Percentiles rank a stretch among this genome's conserved stretches.
phyloP scores from a whole-genome alignment of 2,113 vertebrate species.

The Clarias gariepinus region DNA sequence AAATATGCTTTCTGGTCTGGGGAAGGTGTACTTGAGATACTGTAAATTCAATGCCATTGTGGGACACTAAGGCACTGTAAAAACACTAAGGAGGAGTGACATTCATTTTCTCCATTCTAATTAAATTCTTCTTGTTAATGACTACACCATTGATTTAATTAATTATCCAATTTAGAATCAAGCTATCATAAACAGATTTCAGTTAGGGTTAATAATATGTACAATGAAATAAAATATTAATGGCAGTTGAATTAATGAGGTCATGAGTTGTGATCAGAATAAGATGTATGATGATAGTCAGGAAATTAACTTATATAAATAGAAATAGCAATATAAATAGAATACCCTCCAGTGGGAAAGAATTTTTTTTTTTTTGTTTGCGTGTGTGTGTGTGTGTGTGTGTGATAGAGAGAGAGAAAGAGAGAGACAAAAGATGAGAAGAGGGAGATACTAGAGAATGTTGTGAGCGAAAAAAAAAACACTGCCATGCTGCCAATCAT shows the following conservation, averaged over 20 bases:
- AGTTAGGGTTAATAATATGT: slow-evolving; percentile 64
- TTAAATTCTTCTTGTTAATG: slow-evolving; percentile 62
- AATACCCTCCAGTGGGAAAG: neutral
- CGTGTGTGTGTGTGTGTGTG: neutral
- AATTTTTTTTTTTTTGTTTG: neutral
- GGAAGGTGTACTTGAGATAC: slow-evolving; percentile 20
- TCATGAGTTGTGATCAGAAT: slow-evolving; percentile 61
- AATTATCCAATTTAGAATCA: slow-evolving; percentile 70
- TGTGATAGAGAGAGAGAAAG: neutral
- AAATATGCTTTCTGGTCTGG: neutral
- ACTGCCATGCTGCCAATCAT: slow-evolving; percentile 38
- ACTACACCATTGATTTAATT: slow-evolving; percentile 67
- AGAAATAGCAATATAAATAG: no score
- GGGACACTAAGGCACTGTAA: slow-evolving; percentile 22
- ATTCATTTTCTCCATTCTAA: slow-evolving; percentile 74
- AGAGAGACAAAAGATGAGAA: neutral
- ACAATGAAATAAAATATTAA: slow-evolving; percentile 69
- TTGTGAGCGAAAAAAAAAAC: neutral
- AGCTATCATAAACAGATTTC: slow-evolving; percentile 66
- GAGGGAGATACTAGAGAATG: neutral
- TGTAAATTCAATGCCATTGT: slow-evolving; percentile 26
- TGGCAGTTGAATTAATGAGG: slow-evolving; percentile 68
- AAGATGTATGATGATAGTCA: slow-evolving; percentile 52
- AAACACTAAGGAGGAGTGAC: slow-evolving; percentile 69
- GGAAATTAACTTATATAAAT: neutral